Evolutionary conservation across 2,113 vertebrate species (phyloP).

Genomic region (Ramphastos sulfuratus): DNA sequence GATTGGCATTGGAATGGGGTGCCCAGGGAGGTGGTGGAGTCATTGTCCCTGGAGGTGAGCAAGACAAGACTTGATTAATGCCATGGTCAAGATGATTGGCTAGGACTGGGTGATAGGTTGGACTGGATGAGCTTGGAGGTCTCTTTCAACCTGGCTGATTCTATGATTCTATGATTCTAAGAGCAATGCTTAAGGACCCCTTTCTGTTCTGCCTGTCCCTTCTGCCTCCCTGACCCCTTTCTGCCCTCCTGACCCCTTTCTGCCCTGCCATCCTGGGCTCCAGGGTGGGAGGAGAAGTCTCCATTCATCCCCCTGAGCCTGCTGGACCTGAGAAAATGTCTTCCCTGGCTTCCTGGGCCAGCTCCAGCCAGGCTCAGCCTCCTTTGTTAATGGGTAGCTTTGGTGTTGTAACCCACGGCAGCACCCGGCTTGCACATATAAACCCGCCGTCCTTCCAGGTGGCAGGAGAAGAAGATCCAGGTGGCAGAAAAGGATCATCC

Average conservation of each 20-base stretch:
- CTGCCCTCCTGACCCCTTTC: neutral
- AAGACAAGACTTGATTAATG: too few relatives aligned
- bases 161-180: too few relatives aligned
- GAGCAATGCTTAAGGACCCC: neutral
- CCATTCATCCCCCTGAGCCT: neutral
- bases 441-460: rapidly evolving
- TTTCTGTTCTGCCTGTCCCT: neutral
- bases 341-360: neutral
- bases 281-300: neutral
- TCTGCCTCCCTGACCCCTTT: neutral
- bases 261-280: neutral
- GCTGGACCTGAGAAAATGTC: neutral
- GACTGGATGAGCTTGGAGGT: too few relatives aligned
- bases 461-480: neutral
- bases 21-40: too few relatives aligned
- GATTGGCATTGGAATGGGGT: too few relatives aligned
- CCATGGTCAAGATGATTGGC: too few relatives aligned
- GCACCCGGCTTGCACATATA: neutral
- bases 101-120: too few relatives aligned
- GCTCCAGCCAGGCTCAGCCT: neutral
- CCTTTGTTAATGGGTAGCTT: neutral
- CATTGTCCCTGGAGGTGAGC: too few relatives aligned
- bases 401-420: rapidly evolving
- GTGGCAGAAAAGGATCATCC: neutral
- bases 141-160: too few relatives aligned